phyloP scores from a whole-genome alignment of 1,140 invertebrate species.

The Diorhabda sublineata region DNA sequence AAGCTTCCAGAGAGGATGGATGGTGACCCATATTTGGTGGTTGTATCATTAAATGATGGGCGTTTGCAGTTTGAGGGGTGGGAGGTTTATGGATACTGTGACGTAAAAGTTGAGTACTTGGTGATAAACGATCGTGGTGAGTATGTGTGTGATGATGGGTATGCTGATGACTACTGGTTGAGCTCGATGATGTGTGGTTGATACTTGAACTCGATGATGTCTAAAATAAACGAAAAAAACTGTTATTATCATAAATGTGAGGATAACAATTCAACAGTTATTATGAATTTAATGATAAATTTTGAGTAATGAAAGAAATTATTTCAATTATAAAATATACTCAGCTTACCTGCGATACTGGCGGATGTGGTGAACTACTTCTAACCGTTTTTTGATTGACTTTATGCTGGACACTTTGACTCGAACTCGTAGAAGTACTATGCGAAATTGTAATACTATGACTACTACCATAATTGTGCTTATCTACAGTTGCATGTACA shows the following conservation, averaged over 20 bases:
- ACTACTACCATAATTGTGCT: slow-evolving; percentile 54
- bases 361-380: slow-evolving; percentile 52
- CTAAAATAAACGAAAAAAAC: neutral
- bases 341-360: slow-evolving; percentile 44
- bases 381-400: slow-evolving; percentile 46
- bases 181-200: slow-evolving; percentile 40
- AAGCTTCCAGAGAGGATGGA: slow-evolving; percentile 53
- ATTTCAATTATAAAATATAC: neutral
- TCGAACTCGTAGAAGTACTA: slow-evolving; percentile 59
- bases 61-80: slow-evolving; percentile 52
- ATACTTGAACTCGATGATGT: slow-evolving; percentile 45
- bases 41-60: slow-evolving; percentile 62
- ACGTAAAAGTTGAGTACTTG: slow-evolving; percentile 42
- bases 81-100: slow-evolving; percentile 40
- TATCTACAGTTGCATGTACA: slow-evolving; percentile 59
- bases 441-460: slow-evolving; percentile 61
- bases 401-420: slow-evolving; percentile 51
- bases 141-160: slow-evolving; percentile 56
- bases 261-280: too few relatives aligned
- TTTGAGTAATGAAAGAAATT: neutral
- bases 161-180: slow-evolving; percentile 48
- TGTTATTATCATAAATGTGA: too few relatives aligned
- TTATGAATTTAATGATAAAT: too few relatives aligned
- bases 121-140: slow-evolving; percentile 53
- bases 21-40: slow-evolving; percentile 54